Conservation (phyloP, 64 coral and sea anemone genomes). For the Montipora sp. region DNA sequence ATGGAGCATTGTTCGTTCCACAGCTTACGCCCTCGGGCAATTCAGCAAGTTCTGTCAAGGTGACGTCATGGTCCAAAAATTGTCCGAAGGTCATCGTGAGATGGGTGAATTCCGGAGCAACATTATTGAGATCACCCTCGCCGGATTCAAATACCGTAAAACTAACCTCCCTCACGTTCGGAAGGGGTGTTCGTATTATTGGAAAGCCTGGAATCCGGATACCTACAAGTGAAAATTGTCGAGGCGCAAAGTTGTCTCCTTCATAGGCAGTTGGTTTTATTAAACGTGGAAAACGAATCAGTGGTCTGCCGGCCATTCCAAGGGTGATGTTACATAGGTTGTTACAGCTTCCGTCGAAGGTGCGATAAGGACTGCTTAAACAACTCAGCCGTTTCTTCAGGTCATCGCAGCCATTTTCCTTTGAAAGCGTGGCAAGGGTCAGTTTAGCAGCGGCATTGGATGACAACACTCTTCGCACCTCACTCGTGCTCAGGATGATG, state of each 20-base stretch:
- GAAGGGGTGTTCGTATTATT: background rate
- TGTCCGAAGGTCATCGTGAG: conserved; percentile 65
- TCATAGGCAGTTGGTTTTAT: background rate
- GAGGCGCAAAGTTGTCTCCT: background rate
- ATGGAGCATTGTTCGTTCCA: background rate
- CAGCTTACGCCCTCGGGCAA: background rate
- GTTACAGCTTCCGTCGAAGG: conserved; percentile 36
- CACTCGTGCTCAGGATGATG: background rate
- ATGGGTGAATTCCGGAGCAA: conserved; percentile 11
- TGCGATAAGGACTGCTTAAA: background rate
- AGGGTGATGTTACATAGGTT: conserved; percentile 21
- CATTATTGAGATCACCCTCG: too few relatives aligned
- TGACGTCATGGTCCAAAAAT: conserved; percentile 49
- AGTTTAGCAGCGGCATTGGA: background rate
- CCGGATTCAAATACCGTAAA: background rate
- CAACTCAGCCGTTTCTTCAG: background rate
- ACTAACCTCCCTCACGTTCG: background rate
- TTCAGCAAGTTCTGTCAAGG: conserved; percentile 10
- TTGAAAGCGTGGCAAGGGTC: background rate
- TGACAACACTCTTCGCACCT: background rate
- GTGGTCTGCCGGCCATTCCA: background rate
- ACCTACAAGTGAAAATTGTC: background rate
- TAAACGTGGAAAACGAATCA: background rate
- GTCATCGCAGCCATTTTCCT: background rate
- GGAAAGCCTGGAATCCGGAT: too few relatives aligned